Conservation (phyloP, 1,140 invertebrate genomes). For the Olivierus martensii region DNA sequence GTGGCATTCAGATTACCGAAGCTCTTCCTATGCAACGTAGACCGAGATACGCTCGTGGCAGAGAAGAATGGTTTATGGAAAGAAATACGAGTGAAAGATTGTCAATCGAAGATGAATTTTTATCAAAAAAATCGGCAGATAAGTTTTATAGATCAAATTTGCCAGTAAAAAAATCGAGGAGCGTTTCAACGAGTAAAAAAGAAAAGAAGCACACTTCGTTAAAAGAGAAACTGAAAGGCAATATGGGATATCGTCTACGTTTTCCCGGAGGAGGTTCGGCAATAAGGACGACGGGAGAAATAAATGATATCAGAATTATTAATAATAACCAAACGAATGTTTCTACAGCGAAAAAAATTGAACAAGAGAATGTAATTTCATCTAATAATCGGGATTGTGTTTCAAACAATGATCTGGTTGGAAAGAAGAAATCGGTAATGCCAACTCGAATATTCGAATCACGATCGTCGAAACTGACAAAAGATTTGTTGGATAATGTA, state of each 20-base stretch:
- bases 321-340: background rate
- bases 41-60: background rate
- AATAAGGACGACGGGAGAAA: background rate
- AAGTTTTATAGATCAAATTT: background rate
- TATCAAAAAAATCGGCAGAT: background rate
- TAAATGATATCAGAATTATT: background rate
- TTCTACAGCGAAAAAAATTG: background rate
- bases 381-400: too few species aligned
- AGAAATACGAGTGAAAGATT: background rate
- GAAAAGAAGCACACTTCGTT: background rate
- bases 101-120: background rate
- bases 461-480: background rate
- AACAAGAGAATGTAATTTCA: background rate
- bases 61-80: slow-evolving; percentile 9
- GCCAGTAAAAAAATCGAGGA: background rate
- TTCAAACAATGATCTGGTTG: too few species aligned
- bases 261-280: background rate
- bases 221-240: background rate
- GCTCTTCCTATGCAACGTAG: background rate
- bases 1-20: slow-evolving; percentile 5
- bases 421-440: background rate
- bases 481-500: background rate
- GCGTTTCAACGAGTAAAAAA: too few species aligned
- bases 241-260: background rate
- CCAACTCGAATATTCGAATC: background rate